These are phyloP conservation scores for Pandion haliaetus DNA, from an alignment of 2,113 vertebrate genomes.

Conservation along the genomic window DNA sequence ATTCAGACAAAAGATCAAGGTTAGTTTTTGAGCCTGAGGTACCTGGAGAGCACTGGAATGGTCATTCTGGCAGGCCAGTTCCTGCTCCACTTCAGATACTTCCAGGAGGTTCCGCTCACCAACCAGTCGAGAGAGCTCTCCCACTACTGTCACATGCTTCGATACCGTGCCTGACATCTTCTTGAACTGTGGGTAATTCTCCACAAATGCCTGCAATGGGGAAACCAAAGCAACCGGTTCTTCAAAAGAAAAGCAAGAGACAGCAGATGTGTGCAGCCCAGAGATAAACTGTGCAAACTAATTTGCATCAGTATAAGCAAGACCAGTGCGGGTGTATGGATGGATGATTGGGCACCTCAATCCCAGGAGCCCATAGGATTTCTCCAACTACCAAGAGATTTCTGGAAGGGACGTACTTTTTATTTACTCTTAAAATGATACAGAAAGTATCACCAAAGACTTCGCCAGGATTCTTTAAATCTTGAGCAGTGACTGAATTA, in stretches of 20 bases:
- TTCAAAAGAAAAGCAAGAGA: background rate
- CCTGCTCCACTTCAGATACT: conserved; percentile 94
- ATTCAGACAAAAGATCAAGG: background rate
- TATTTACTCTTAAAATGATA: background rate
- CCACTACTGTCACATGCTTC: conserved; percentile 96
- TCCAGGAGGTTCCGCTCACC: conserved; percentile 85
- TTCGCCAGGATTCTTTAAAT: background rate
- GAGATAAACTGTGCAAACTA: fast-evolving
- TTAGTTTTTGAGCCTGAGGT: fast-evolving
- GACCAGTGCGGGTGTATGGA: background rate
- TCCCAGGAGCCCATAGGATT: background rate
- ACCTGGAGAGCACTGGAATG: conserved; percentile 94
- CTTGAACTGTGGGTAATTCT: conserved; percentile 98
- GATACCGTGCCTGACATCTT: conserved; percentile 98
- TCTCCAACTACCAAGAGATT: background rate
- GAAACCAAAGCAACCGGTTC: background rate
- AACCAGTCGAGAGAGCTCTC: conserved; percentile 89
- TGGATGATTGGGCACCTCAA: background rate
- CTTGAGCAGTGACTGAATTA: background rate
- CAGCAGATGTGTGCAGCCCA: background rate
- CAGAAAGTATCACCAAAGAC: background rate
- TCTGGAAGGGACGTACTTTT: background rate
- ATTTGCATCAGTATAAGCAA: background rate
- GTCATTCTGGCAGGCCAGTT: conserved; percentile 94
- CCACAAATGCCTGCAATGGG: conserved; percentile 86